Percentiles rank a stretch among this genome's conserved stretches.
Conservation (phyloP, 92 coral and sea anemone genomes). For the Muricea muricata region DNA sequence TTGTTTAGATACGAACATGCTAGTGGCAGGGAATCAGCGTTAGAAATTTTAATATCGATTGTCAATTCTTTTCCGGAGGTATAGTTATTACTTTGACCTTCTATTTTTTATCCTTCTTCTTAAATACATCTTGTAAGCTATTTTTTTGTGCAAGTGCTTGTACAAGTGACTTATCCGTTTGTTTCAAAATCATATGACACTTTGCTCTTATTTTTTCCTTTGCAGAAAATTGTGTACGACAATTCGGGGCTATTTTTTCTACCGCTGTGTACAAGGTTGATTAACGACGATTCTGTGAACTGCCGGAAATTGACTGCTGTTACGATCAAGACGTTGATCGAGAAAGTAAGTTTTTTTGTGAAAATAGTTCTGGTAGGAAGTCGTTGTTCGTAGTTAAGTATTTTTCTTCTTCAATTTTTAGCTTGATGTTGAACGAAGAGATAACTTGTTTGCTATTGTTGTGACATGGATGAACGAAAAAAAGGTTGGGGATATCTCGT, state of each 20-base stretch:
- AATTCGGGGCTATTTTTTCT: conserved; percentile 90
- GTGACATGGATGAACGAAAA: conserved; percentile 79
- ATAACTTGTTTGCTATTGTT: conserved; percentile 77
- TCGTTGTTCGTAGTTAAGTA: neutral
- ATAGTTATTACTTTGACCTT: neutral
- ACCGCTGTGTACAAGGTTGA: conserved; percentile 89
- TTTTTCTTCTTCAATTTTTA: conserved; percentile 25
- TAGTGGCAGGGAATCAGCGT: conserved; percentile 91
- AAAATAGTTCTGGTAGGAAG: neutral
- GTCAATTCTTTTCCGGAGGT: conserved; percentile 92
- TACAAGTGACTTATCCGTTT: too few relatives aligned
- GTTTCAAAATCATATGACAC: neutral
- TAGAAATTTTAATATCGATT: conserved; percentile 84
- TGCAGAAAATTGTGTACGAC: conserved; percentile 73
- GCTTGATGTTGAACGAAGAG: conserved; percentile 92
- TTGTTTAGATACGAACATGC: conserved; percentile 82
- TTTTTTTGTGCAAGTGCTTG: too few relatives aligned
- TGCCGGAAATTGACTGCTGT: conserved; percentile 92
- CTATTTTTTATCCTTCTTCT: neutral
- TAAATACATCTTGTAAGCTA: too few relatives aligned
- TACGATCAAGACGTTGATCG: conserved; percentile 77
- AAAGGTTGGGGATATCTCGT: too few relatives aligned
- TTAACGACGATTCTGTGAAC: conserved; percentile 91
- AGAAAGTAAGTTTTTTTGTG: conserved; percentile 65
- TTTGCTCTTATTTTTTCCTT: too few relatives aligned